Evolutionary conservation across 2,888 invertebrate genomes (phyloP), one percentile per base, ranked within the genome.

Genomic region (Tipula helvola): DNA sequence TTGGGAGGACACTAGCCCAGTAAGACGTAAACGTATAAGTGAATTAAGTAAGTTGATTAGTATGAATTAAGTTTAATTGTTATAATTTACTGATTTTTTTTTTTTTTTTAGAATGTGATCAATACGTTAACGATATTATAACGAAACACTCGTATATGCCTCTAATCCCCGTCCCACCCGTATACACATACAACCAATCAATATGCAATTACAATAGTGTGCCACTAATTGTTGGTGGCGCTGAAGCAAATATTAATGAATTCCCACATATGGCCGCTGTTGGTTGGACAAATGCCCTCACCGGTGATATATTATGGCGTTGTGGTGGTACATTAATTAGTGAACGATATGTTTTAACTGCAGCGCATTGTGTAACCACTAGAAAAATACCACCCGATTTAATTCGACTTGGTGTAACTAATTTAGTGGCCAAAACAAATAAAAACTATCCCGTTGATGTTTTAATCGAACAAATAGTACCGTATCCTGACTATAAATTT

Each of bases 321-420:
- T 91, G 92, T 88, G 91, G 91, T 2, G 90, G 90, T 0, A 91
- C 93, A 0, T 89, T 94, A 47, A 91, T 94, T 47, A 92, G 92
- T 87, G 91, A 92, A 16, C 89, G 90, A 13, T 93, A 92, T 90
- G 90, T 94, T 8, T 90, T 94, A 1, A 93, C 94, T 1, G 94
- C 94, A 5, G 93, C 93, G 10, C 94, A 94, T 89, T 94, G 94
- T 88, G 89, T 89, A 86, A 57, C 89, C 89, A 87, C 89, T 90
- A 71, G 89, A 89, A 84, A 5, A 13, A 84, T 84, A 41, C 84
- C 90, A 83, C 93, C 93, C 2, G 90, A 90, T 87, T 88, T 91
- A 86, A 92, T 93, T 0, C 91, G 93, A 88, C 89, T 93, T 16
- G 93, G 93, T 1, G 93, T 92, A 87, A 90, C 92, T 36, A 92